Conservation (phyloP, 2,113 vertebrate genomes). For the Hypomesus transpacificus region DNA sequence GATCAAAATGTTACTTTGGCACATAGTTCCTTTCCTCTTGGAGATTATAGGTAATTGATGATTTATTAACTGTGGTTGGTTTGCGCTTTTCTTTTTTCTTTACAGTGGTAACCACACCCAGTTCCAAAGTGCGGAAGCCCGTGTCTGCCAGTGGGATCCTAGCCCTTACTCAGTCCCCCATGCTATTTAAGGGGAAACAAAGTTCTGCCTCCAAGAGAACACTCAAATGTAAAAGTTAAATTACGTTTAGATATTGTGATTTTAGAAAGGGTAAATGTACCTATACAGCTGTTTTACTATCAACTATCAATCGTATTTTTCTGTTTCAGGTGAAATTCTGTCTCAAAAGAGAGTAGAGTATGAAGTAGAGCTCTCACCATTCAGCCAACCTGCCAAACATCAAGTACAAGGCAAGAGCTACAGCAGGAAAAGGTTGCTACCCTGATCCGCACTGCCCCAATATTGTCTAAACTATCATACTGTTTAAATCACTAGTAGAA, state of each 20-base stretch:
- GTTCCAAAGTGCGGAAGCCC: slow-evolving; percentile 53
- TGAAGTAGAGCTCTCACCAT: slow-evolving; percentile 69
- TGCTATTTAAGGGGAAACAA: slow-evolving; percentile 77
- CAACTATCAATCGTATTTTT: slow-evolving; percentile 1
- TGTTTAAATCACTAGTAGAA: not conserved
- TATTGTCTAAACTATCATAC: not conserved
- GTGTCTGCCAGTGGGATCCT: slow-evolving; percentile 82
- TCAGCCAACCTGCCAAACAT: slow-evolving; percentile 50
- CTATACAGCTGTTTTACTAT: not conserved
- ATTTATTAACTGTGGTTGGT: not conserved
- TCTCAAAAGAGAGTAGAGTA: slow-evolving; percentile 28
- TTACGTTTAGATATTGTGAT: slow-evolving; percentile 1
- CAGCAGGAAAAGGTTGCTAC: slow-evolving; percentile 84
- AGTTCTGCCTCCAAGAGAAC: slow-evolving; percentile 41
- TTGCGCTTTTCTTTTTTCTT: not conserved
- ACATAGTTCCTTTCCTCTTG: no score
- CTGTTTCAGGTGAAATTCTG: slow-evolving; percentile 43
- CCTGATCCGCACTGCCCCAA: slow-evolving; percentile 22
- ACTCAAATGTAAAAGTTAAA: slow-evolving; percentile 48
- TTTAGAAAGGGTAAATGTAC: not conserved
- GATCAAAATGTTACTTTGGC: not conserved
- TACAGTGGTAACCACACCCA: slow-evolving; percentile 72
- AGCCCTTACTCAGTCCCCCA: slow-evolving; percentile 87
- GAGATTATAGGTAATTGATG: not conserved
- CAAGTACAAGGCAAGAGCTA: slow-evolving; percentile 67